Conservation (phyloP, 2,113 vertebrate genomes). For the Apodemus sylvaticus region DNA sequence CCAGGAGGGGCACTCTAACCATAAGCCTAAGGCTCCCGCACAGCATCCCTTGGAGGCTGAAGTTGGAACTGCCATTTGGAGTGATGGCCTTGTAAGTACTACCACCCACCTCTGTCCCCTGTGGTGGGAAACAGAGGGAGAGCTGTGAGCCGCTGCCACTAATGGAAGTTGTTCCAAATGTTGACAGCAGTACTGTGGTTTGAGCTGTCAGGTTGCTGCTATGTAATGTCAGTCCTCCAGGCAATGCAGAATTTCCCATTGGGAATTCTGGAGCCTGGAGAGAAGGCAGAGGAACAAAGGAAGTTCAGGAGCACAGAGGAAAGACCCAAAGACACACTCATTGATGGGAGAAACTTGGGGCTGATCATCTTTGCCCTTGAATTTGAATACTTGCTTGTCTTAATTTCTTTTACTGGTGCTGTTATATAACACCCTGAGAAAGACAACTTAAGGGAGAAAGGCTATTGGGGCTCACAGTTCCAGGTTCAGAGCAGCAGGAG, state of each 20-base stretch:
- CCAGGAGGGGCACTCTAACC: not conserved
- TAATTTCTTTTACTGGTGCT: not conserved
- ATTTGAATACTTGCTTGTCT: not conserved
- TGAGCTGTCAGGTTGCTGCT: not conserved
- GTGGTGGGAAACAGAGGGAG: not conserved
- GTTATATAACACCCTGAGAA: not conserved
- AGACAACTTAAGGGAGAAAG: not conserved
- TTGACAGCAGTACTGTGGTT: not conserved
- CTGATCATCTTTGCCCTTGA: not conserved
- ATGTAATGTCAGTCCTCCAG: not conserved
- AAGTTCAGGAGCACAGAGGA: not conserved
- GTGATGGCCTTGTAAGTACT: slow-evolving; percentile 5
- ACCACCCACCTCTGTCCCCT: not conserved
- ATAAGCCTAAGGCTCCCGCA: not conserved
- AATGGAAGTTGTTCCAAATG: not conserved
- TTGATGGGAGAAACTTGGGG: not conserved
- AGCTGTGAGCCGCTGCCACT: not conserved
- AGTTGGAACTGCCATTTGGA: slow-evolving; percentile 59
- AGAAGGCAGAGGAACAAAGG: not conserved
- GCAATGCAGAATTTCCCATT: not conserved
- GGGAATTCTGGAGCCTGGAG: not conserved
- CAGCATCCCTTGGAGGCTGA: slow-evolving; percentile 9
- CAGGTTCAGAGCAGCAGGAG: not conserved
- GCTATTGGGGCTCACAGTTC: not conserved
- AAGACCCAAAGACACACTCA: not conserved